Percentiles rank a stretch among this genome's conserved stretches.
phyloP scores from a whole-genome alignment of 1,140 invertebrate genomes.

The Cydia pomonella region DNA sequence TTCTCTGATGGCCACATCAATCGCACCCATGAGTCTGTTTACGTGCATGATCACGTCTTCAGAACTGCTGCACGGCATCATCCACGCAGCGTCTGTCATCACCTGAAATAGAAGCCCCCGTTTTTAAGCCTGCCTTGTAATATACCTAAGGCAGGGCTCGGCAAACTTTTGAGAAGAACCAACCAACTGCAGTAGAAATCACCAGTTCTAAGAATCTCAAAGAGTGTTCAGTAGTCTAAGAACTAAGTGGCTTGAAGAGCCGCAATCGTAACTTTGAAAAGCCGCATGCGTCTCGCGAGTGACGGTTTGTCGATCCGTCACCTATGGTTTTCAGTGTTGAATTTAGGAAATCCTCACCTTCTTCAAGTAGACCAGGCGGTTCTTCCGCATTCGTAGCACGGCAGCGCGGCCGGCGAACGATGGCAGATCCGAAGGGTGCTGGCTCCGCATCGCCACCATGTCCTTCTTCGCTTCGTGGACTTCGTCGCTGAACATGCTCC shows the following conservation, averaged over 20 bases:
- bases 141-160: no score
- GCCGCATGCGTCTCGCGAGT: no score
- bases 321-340: no score
- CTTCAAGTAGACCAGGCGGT: slow-evolving; percentile 82
- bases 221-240: no score
- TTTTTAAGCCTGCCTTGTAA: not conserved
- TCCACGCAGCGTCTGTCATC: slow-evolving; percentile 86
- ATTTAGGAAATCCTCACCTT: slow-evolving; percentile 58
- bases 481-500: slow-evolving; percentile 89
- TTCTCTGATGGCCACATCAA: slow-evolving; percentile 84
- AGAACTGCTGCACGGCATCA: slow-evolving; percentile 85
- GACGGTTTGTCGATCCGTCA: no score
- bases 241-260: no score
- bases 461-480: slow-evolving; percentile 88
- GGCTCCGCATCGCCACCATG: slow-evolving; percentile 83
- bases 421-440: slow-evolving; percentile 84
- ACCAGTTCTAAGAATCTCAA: no score
- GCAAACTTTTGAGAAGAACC: no score
- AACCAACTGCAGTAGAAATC: no score
- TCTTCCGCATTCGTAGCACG: slow-evolving; percentile 83
- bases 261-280: no score
- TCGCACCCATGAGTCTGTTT: slow-evolving; percentile 83
- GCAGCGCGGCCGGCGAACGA: slow-evolving; percentile 86
- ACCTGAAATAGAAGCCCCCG: slow-evolving; percentile 68
- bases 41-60: slow-evolving; percentile 86